Conservation (phyloP, 35 echinoderm and acorn worm genomes). For the Holothuria glaberrima region DNA sequence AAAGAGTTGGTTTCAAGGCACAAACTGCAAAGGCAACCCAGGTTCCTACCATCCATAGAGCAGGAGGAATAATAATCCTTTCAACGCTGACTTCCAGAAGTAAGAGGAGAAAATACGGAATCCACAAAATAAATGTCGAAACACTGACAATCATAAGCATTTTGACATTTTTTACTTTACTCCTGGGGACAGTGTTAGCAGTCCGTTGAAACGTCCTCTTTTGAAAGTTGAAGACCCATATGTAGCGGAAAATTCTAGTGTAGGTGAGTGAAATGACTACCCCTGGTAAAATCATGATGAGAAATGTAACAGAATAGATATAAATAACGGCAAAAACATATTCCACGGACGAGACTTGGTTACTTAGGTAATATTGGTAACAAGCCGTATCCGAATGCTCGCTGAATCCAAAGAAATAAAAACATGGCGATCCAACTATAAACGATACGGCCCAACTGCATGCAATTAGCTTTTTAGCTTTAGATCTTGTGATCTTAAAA, state of each 20-base stretch:
- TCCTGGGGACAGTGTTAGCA: constrained; percentile 85
- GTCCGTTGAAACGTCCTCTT: constrained; percentile 85
- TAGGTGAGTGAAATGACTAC: constrained; percentile 75
- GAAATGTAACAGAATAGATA: constrained; percentile 1
- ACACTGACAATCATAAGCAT: constrained; percentile 91
- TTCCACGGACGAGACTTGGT: neutral
- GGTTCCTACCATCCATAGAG: constrained; percentile 21
- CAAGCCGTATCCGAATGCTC: neutral
- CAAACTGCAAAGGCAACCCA: constrained; percentile 85
- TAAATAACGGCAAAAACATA: neutral
- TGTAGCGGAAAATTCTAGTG: constrained; percentile 74
- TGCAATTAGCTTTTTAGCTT: constrained; percentile 85
- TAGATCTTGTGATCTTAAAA: constrained; percentile 94
- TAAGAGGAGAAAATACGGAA: constrained; percentile 72
- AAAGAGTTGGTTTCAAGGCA: constrained; percentile 86
- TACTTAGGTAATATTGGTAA: constrained; percentile 28
- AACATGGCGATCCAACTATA: constrained; percentile 75
- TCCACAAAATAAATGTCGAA: constrained; percentile 88
- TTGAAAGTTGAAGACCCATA: constrained; percentile 80
- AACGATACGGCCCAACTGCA: constrained; percentile 74
- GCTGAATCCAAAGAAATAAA: constrained; percentile 74
- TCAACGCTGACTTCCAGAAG: constrained; percentile 27
- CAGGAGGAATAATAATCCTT: neutral
- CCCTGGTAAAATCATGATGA: constrained; percentile 63
- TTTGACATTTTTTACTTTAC: constrained; percentile 98